Base-by-base conservation (phyloP, 1,140 invertebrate species). In the Samia ricini region DNA sequence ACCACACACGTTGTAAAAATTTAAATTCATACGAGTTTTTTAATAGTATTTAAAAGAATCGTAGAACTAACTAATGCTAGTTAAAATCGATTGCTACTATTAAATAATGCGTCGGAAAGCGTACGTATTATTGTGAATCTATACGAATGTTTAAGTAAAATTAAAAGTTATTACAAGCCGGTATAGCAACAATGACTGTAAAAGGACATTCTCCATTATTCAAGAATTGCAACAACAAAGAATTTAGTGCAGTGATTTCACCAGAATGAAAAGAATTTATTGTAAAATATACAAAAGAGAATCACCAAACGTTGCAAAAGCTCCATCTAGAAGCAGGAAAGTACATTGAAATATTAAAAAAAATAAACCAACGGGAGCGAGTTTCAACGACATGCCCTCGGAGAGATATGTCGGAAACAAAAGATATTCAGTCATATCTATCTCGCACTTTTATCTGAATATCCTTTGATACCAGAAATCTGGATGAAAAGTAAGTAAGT, bases 391-490 rank as follows among this genome's bases (percentile, higher is more conserved):
- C n/a, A 42, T 42, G 33, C 33, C 33, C 33, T 42, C 33, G n/a
- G 33, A 42, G 33, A 42, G 33, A 42, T 42, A 42, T 42, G 50
- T 20, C 19, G 22, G 19, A 52, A 52, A 52, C 21, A 52, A 52
- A 52, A 52, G 50, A 52, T 23, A 21, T 20, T 23, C 50, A 2
- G 18, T 52, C 18, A 8, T 52, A 15, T 42, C 15, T 52, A 52
- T 52, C 50, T 23, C 19, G 15, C 50, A 52, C 18, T 52, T 52
- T 52, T 52, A 20, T 23, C 50, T 20, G 50, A 20, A 52, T 3
- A 52, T 8, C 22, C 50, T 52, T 52, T 52, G 50, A 52, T 52
- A 52, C 22, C 22, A 20, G 19, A 52, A 19, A 23, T 23, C 10
- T n/a, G 19, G 50, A 23, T 1, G 50, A 2, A 21, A 2, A 8